Evolutionary conservation across 2,797 vertebrate species (phyloP), one percentile per base, ranked within the genome.

Genomic region (Australoheros facetus): DNA sequence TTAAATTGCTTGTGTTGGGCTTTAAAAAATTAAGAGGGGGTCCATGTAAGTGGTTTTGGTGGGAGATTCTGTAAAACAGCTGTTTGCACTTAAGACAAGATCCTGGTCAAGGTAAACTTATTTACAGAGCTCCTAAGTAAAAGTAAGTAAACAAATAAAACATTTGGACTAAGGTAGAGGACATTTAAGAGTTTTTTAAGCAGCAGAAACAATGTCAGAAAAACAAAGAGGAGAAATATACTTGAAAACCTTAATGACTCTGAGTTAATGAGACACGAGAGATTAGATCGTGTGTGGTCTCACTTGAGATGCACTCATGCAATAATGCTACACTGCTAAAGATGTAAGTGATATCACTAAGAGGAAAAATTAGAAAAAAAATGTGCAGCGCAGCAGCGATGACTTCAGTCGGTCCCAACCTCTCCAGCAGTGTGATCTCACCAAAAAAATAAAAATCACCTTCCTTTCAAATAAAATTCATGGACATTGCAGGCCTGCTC

Each of bases 231-330:
- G 26, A 73, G 70, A 55, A 55, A 4, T 32, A 26, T 66, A 37
- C 53, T 64, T 34, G 28, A 51, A 77, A 57, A 26, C n/a, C 53
- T n/a, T 26, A 26, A 26, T 26, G 45, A 66, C 56, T 45, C 55
- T 4, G n/a, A 66, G 59, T 39, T 73, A 77, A 77, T 59, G 59
- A 77, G 69, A 48, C 9, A 14, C 4, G 3, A 51, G 57, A 48
- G 71, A 78, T 69, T 73, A 77, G 60, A 74, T 82, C 5, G 1
- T 7, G 71, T 55, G 62, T 4, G 23, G 69, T 45, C 60, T 73
- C 59, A 55, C 73, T 73, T 54, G 23, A 77, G 58, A 81, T 10
- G 23, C 42, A 26, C 75, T 73, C 55, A 17, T 66, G 42, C 13
- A 16, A 16, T 45, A 6, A 42, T 5, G 42, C 42, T 45, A 42